Base-by-base conservation (phyloP, 2,797 vertebrate species). In the Valencia hispanica region DNA sequence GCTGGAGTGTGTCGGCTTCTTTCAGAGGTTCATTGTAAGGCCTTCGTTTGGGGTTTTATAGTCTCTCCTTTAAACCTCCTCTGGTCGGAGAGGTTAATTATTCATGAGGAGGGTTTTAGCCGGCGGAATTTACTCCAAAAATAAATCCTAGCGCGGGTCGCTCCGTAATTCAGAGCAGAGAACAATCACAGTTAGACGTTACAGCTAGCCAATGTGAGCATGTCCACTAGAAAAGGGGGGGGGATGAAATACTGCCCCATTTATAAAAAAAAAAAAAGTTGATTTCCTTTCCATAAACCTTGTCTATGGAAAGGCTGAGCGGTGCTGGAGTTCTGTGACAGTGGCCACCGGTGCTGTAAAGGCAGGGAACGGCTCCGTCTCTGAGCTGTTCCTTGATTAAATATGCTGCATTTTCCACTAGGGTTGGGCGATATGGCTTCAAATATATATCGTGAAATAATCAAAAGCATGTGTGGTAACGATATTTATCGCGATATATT, bases 41-140 rank as follows among this genome's bases (percentile, higher is more conserved):
- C 51, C 72, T 78, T 82, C 55, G 59, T 78, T 25, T 50, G 59
- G 43, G n/a, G 27, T 73, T 86, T n/a, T 82, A 74, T 72, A 27
- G 75, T 66, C 70, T 45, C 39, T 80, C 57, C 48, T 77, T 2
- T 70, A 65, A 68, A 74, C 39, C 75, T 65, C 65, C 74, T 77
- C 75, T 32, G 45, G 65, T 83, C 80, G 22, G 70, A 27, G n/a
- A 59, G 47, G 74, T 87, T 83, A 86, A 91, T 89, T 90, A 86
- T 91, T 86, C 72, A 80, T 66, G 61, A 73, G 76, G 53, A 75
- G 59, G n/a, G 43, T 78, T 80, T 85, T 72, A 61, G 76, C 83
- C 78, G 15, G 34, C 68, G 69, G 43, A 43, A 77, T 86, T 82
- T 77, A 53, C 70, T 77, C 51, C 6, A 72, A 63, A n/a, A 71